These are phyloP conservation scores for Dryomyza anilis DNA, from an alignment of 2,888 invertebrate genomes.

Conservation along the genomic window DNA sequence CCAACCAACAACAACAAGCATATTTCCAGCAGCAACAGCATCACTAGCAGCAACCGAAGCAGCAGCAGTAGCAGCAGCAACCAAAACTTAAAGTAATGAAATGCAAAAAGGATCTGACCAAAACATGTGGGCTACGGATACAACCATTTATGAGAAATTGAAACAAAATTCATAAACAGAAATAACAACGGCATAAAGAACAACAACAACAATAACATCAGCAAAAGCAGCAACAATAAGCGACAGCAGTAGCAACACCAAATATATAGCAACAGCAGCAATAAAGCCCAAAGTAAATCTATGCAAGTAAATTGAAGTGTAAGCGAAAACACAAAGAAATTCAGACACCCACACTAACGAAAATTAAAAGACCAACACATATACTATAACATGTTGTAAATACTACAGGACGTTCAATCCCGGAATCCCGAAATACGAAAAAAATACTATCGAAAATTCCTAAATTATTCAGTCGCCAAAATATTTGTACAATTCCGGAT, in stretches of 20 bases:
- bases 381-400: too few species aligned
- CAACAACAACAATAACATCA: slow-evolving; percentile 14
- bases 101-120: slow-evolving; percentile 22
- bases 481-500: too few species aligned
- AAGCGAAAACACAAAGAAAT: slow-evolving; percentile 18
- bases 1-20: background rate
- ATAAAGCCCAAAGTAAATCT: background rate
- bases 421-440: too few species aligned
- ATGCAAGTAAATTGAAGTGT: slow-evolving; percentile 19
- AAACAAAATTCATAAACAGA: slow-evolving; percentile 19
- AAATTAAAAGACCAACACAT: too few species aligned
- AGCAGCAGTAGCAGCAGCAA: background rate
- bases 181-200: background rate
- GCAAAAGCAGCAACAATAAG: slow-evolving; percentile 9
- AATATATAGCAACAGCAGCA: slow-evolving; percentile 4
- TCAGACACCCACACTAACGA: slow-evolving; percentile 29
- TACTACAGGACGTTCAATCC: too few species aligned
- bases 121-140: slow-evolving; percentile 25
- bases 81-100: background rate
- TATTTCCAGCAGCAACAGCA: background rate
- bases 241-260: slow-evolving; percentile 14
- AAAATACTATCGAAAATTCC: too few species aligned
- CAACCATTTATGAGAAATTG: slow-evolving; percentile 26
- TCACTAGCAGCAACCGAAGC: background rate
- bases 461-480: too few species aligned